Conservation (phyloP, 2,797 vertebrate genomes). For the Peromyscus melanophrys region DNA sequence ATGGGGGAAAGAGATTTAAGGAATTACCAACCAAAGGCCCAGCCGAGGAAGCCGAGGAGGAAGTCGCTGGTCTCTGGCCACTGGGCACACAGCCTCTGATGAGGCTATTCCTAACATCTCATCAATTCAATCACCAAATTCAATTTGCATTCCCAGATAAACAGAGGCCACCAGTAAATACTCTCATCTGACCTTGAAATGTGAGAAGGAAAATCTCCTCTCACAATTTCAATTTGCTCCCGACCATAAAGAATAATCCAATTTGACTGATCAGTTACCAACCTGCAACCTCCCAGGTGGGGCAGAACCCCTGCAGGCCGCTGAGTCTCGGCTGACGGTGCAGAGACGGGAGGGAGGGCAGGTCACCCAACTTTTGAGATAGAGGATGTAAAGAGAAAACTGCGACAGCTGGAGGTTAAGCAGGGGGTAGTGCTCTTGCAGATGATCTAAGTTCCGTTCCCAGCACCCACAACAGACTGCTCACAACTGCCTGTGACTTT, state of each 20-base stretch:
- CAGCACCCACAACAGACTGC: not conserved
- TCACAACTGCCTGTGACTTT: not conserved
- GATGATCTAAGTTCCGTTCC: not conserved
- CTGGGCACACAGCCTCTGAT: slow-evolving; percentile 83
- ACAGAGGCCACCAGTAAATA: slow-evolving; percentile 90
- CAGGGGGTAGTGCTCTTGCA: not conserved
- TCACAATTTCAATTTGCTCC: slow-evolving; percentile 88
- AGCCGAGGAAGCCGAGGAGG: slow-evolving; percentile 56
- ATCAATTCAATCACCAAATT: slow-evolving; percentile 89
- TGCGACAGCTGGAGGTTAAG: not conserved
- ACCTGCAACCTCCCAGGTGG: slow-evolving; percentile 61
- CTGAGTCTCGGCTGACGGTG: not conserved
- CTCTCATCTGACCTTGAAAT: slow-evolving; percentile 91
- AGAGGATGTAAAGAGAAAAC: too few relatives aligned
- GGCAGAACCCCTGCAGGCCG: not conserved
- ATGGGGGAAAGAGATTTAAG: slow-evolving; percentile 85
- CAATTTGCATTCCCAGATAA: slow-evolving; percentile 91
- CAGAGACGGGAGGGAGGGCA: not conserved
- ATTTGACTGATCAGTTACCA: slow-evolving; percentile 81
- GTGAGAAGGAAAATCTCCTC: slow-evolving; percentile 89
- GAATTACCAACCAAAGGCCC: slow-evolving; percentile 86
- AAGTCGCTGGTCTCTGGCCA: slow-evolving; percentile 82
- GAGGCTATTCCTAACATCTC: slow-evolving; percentile 87
- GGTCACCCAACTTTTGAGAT: not conserved
- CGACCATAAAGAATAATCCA: slow-evolving; percentile 86